These are phyloP conservation scores for Labia minor DNA, from an alignment of 2,888 invertebrate species.

Conservation along the genomic window DNA sequence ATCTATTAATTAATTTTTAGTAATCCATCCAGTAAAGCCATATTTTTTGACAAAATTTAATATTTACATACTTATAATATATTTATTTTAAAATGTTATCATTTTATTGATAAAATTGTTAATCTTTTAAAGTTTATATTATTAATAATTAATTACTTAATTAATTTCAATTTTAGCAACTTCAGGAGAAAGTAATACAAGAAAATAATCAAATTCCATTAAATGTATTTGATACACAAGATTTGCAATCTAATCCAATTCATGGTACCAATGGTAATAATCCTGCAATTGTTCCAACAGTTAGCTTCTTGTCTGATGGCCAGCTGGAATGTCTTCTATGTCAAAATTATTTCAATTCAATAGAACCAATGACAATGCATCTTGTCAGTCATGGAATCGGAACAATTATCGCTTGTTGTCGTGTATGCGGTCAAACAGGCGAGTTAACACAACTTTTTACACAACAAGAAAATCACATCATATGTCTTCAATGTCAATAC, in stretches of 20 bases:
- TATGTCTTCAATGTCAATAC: constrained; percentile 24
- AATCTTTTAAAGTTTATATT: too few species aligned
- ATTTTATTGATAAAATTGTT: too few species aligned
- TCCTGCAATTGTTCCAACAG: constrained; percentile 19
- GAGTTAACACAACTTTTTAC: constrained; percentile 23
- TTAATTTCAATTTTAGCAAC: constrained; percentile 2
- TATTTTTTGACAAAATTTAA: too few species aligned
- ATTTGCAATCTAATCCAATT: background rate
- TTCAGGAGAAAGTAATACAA: background rate
- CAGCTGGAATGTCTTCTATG: constrained; percentile 26
- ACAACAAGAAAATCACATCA: constrained; percentile 21
- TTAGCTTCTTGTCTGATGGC: constrained; percentile 24
- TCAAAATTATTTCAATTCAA: constrained; percentile 22
- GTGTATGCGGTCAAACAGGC: constrained; percentile 26
- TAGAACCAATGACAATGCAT: constrained; percentile 25
- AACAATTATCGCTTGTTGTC: constrained; percentile 26
- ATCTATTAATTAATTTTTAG: too few species aligned
- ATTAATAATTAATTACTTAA: too few species aligned
- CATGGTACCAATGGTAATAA: constrained; percentile 21
- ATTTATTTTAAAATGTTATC: too few species aligned
- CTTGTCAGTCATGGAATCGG: constrained; percentile 27
- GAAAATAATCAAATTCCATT: background rate
- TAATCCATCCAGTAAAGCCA: too few species aligned
- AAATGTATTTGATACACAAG: constrained; percentile 14
- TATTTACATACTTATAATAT: too few species aligned